Percentiles rank a stretch among this genome's conserved stretches.
phyloP scores from a whole-genome alignment of 1,140 invertebrate genomes.

The Meloidogyne chitwoodi region DNA sequence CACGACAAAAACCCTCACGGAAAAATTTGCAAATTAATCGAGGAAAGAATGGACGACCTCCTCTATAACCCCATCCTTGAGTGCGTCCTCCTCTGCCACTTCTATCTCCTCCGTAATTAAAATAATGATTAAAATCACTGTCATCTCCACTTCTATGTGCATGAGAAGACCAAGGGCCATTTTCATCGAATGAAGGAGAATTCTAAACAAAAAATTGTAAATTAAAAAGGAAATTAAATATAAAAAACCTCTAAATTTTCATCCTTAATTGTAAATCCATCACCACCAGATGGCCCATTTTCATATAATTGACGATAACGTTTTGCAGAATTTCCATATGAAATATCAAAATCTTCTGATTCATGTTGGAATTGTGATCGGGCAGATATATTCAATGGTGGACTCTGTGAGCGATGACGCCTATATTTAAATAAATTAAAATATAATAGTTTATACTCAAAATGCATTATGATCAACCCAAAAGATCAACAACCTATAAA shows the following conservation, averaged over 20 bases:
- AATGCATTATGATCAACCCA: neutral
- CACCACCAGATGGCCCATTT: neutral
- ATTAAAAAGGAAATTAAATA: neutral
- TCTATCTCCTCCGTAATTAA: neutral
- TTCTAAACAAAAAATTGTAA: neutral
- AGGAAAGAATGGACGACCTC: conserved; percentile 26
- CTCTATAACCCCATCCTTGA: conserved; percentile 14
- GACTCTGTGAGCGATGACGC: neutral
- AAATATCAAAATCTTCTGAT: neutral
- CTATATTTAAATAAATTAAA: neutral
- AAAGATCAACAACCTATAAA: neutral
- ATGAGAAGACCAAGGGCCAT: neutral
- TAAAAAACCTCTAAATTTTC: neutral
- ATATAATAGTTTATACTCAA: no score
- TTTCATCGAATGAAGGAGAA: neutral
- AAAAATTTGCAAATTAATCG: conserved; percentile 59
- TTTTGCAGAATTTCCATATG: neutral
- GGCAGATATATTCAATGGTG: neutral
- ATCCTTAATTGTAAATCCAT: neutral
- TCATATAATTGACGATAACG: neutral
- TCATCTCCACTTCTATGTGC: neutral
- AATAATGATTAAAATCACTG: neutral
- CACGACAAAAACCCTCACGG: conserved; percentile 58
- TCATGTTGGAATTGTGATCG: neutral
- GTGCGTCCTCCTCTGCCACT: neutral